Conservation (phyloP, 2,797 vertebrate genomes). For the Distichodus sexfasciatus region DNA sequence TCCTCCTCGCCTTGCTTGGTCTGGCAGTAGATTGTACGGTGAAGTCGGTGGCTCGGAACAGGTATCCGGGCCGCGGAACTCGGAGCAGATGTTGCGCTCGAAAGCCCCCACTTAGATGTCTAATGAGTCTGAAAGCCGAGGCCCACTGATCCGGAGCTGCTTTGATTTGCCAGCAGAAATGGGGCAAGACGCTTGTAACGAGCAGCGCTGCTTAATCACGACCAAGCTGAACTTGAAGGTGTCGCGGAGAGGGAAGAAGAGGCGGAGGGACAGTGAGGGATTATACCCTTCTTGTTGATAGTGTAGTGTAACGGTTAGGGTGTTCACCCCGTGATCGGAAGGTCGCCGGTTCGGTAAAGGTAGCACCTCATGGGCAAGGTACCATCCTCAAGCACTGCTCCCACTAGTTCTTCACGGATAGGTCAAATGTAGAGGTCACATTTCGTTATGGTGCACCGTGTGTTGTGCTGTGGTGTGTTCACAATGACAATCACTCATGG, state of each 20-base stretch:
- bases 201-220: conserved; percentile 58
- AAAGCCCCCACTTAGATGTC: conserved; percentile 58
- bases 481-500: too few species aligned
- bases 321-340: too few species aligned
- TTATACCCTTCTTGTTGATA: too few species aligned
- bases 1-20: conserved; percentile 29
- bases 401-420: too few species aligned
- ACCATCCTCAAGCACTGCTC: too few species aligned
- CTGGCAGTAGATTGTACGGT: conserved; percentile 42
- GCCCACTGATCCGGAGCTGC: conserved; percentile 49
- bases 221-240: conserved; percentile 24
- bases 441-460: too few species aligned
- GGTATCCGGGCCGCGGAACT: conserved; percentile 56
- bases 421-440: too few species aligned
- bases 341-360: too few species aligned
- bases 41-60: conserved; percentile 61
- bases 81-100: conserved; percentile 62
- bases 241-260: neutral
- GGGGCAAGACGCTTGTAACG: conserved; percentile 60
- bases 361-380: too few species aligned
- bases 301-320: too few species aligned
- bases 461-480: too few species aligned
- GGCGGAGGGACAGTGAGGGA: too few species aligned
- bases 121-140: conserved; percentile 61
- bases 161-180: conserved; percentile 63